Base-by-base conservation (phyloP, 2,888 invertebrate species). In the Siphonodentalium dalli region DNA sequence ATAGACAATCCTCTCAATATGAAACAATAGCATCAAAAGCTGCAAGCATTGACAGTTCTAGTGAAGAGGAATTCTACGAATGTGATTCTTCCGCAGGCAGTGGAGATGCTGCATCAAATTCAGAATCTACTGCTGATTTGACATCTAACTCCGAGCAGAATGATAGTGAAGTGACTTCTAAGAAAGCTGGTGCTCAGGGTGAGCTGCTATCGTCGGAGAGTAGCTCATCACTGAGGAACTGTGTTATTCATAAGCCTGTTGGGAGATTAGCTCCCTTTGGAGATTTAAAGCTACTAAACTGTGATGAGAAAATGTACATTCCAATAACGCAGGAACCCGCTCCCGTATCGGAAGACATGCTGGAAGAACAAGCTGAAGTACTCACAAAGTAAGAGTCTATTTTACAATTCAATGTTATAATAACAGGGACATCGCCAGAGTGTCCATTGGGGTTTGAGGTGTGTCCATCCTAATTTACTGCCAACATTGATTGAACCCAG, bases 321-420 rank as follows among this genome's bases (percentile, higher is more conserved):
- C 93, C 93, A 0, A 82, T 89, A 20, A 92, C 92, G 0, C 87
- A 87, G 87, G 96, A 98, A 72, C 91, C 93, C 0, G 91, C 93
- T 4, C 96, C 97, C 11, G 92, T 97, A 86, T 98, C 98, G 1
- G 98, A 99, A 81, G 98, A 98, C 83, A 92, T 95, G 81, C 82
- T 97, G 54, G 92, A 94, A 75, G 93, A 94, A 76, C 95, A 97
- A 78, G 91, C 93, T 0, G 91, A 93, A 78, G 87, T 92, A 44
- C 87, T 98, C 85, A 86, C 93, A 42, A 89, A 75, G 76, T 78
- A 65, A 48, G 65, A 39, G n/a, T n/a, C n/a, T n/a, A n/a, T n/a
- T 18, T 24, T 27, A 27, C 21, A 18, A 33, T 11, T 31, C 31
- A 11, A 11, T 29, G 28, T 1, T 21, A 4, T n/a, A n/a, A n/a